These are phyloP conservation scores for Schrankia costaestrigalis DNA, from an alignment of 2,888 invertebrate genomes.

Conservation along the genomic window DNA sequence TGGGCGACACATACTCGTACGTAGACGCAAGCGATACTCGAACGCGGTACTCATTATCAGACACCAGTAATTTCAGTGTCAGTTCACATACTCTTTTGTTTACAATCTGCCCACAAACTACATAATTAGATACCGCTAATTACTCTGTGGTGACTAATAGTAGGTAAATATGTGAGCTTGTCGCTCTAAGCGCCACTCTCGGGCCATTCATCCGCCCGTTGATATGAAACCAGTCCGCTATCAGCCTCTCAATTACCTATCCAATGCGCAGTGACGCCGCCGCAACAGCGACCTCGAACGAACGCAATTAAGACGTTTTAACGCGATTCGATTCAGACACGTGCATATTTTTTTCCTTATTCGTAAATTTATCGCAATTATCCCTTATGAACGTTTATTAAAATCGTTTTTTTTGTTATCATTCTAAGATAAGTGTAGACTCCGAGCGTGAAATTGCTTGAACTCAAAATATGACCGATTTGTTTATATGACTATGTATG, in stretches of 20 bases:
- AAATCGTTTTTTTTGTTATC: conserved; percentile 59
- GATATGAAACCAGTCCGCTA: conserved; percentile 51
- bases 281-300: conserved; percentile 56
- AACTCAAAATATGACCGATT: conserved; percentile 46
- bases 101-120: too few relatives aligned
- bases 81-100: neutral
- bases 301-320: conserved; percentile 74
- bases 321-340: conserved; percentile 74
- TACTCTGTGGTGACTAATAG: conserved; percentile 9
- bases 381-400: conserved; percentile 65
- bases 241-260: conserved; percentile 55
- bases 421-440: conserved; percentile 53
- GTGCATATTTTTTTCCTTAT: conserved; percentile 72
- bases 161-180: too few relatives aligned
- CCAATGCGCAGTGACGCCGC: conserved; percentile 40
- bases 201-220: conserved; percentile 16
- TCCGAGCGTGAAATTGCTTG: conserved; percentile 63
- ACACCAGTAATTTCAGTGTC: neutral
- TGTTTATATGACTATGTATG: conserved; percentile 35
- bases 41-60: conserved; percentile 3
- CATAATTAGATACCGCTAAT: conserved; percentile 5
- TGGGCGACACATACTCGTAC: conserved; percentile 18
- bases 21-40: conserved; percentile 11
- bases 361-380: conserved; percentile 72
- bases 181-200: conserved; percentile 16